These are phyloP conservation scores for Trochalopteron elliotii DNA, from an alignment of 2,113 vertebrate genomes.

Conservation along the genomic window DNA sequence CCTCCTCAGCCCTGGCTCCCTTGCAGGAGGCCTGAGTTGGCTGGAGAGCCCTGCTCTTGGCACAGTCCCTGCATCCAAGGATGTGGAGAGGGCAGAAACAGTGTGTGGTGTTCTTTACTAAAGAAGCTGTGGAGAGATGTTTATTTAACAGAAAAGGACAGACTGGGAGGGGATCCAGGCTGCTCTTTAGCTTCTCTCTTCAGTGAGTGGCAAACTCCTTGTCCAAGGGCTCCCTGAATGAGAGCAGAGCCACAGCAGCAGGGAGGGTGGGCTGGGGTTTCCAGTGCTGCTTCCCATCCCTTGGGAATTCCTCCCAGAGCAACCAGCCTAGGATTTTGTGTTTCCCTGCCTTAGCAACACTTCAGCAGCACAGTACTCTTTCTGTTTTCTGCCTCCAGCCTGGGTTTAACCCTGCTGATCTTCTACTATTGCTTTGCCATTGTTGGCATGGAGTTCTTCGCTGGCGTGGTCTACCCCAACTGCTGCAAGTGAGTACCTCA, in stretches of 20 bases:
- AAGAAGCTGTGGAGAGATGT: not conserved
- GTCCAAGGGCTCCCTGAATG: not conserved
- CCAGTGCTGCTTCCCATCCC: not conserved
- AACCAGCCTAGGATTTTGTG: not conserved
- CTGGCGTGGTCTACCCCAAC: slow-evolving; percentile 88
- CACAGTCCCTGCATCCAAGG: not conserved
- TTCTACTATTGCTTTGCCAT: slow-evolving; percentile 99
- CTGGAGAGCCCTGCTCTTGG: not conserved
- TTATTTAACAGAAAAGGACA: not conserved
- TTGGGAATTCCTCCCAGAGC: not conserved
- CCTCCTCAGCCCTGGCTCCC: not conserved
- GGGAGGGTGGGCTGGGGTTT: not conserved
- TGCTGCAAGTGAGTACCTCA: slow-evolving; percentile 92
- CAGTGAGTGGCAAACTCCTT: not conserved
- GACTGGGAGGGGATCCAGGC: not conserved
- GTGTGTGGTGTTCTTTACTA: not conserved
- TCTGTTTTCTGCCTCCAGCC: slow-evolving; percentile 73
- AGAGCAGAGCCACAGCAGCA: not conserved
- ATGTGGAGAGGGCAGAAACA: not conserved
- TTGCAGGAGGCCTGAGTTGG: not conserved
- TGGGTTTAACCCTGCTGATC: slow-evolving; percentile 93
- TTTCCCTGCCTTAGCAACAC: not conserved
- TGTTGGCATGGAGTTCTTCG: slow-evolving; percentile 98
- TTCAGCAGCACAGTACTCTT: not conserved
- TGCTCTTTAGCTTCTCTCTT: not conserved